These are phyloP conservation scores for Epistrophella euchroma DNA, from an alignment of 2,888 invertebrate genomes.

Conservation along the genomic window DNA sequence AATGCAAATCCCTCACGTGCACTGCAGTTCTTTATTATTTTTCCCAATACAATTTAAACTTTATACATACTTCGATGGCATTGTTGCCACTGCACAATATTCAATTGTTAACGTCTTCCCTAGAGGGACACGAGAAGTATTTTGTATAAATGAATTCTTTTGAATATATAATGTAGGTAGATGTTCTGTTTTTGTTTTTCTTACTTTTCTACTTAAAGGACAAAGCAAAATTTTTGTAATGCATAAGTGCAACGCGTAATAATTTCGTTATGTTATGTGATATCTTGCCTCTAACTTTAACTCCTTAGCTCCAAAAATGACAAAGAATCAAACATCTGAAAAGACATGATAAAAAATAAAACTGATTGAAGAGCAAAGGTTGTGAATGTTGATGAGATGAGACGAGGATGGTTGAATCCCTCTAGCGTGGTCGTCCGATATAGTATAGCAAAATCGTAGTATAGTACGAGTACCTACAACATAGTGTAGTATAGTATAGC, in stretches of 20 bases:
- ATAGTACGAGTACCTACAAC: conserved; percentile 14
- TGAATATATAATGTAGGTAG: background rate
- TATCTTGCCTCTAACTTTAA: conserved; percentile 8
- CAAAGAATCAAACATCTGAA: conserved; percentile 17
- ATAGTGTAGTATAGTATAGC: background rate
- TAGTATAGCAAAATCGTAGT: background rate
- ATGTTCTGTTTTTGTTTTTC: too few relatives aligned
- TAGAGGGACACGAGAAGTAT: background rate
- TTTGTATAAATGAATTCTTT: background rate
- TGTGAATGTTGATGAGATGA: conserved; percentile 34
- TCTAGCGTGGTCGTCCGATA: conserved; percentile 32
- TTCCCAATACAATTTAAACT: background rate
- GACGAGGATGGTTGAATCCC: conserved; percentile 23
- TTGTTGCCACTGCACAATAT: background rate
- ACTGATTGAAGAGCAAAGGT: conserved; percentile 54
- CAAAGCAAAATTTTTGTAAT: conserved; percentile 33
- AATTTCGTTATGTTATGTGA: conserved; percentile 50
- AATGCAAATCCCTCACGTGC: background rate
- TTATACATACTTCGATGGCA: background rate
- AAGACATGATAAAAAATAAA: conserved; percentile 31
- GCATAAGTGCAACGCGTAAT: conserved; percentile 60
- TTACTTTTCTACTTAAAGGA: conserved; percentile 3
- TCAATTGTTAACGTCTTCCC: conserved; percentile 1
- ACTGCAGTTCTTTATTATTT: conserved; percentile 8
- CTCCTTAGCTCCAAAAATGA: conserved; percentile 25